Evolutionary conservation across 2,888 invertebrate species (phyloP).

Genomic region (Anagyrus pseudococci): DNA sequence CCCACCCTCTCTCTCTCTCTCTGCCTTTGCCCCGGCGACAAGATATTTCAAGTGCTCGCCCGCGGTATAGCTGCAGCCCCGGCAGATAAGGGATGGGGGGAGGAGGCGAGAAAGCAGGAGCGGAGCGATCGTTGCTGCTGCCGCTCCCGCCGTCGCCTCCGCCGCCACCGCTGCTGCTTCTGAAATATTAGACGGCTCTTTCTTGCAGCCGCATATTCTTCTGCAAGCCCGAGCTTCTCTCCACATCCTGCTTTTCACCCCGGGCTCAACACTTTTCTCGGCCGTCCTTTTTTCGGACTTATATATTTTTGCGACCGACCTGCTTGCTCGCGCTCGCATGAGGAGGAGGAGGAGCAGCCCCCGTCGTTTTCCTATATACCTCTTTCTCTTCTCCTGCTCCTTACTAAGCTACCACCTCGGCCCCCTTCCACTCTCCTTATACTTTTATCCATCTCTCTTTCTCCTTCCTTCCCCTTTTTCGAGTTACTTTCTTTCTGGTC

Average conservation of each 20-base stretch:
- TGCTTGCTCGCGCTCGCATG: no score
- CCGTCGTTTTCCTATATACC: constrained; percentile 8
- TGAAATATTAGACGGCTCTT: constrained; percentile 61
- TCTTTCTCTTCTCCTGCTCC: constrained; percentile 10
- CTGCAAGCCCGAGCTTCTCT: constrained; percentile 42
- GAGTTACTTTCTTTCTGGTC: no score
- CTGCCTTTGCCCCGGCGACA: constrained; percentile 54
- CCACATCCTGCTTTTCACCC: no score
- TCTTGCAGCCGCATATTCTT: constrained; percentile 58
- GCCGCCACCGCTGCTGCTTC: constrained; percentile 46
- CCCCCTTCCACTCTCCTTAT: not conserved
- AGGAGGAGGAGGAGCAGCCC: no score
- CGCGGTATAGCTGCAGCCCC: constrained; percentile 31
- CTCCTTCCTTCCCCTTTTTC: no score
- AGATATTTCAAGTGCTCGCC: constrained; percentile 61
- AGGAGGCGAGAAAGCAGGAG: constrained; percentile 14
- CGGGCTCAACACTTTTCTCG: no score
- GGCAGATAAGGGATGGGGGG: constrained; percentile 33
- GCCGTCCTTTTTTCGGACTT: no score
- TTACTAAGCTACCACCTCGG: not conserved
- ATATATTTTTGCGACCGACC: no score
- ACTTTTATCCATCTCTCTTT: no score
- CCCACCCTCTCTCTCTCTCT: no score
- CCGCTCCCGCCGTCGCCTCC: constrained; percentile 41
- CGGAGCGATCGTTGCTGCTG: constrained; percentile 38